Evolutionary conservation across 2,797 vertebrate species (phyloP), one percentile per base, ranked within the genome.

Genomic region (Sebastes wilsoni): DNA sequence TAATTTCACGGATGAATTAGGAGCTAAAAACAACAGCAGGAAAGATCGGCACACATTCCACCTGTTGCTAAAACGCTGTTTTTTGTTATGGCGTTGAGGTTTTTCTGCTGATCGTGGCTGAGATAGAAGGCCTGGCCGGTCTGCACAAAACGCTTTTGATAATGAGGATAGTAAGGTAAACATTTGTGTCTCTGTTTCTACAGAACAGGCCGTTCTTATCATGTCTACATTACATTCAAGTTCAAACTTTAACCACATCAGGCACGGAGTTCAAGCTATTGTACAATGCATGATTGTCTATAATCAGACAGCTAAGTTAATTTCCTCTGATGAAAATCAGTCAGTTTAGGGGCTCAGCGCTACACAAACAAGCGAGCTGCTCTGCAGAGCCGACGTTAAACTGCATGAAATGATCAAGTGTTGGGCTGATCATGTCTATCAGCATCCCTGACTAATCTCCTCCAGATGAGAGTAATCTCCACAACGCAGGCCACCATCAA

Each of bases 381-480:
- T 42, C 36, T 27, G 32, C 62, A 18, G 73, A 65, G 69, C 49
- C n/a, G 22, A 68, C 20, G 80, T 72, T 59, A 59, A 84, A 55
- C 66, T 75, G 75, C 84, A 77, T 69, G 75, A 89, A 78, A 89
- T 91, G 70, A 91, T 93, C 79, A 83, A 91, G 87, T 75, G 85
- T 84, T 42, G 32, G 78, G 64, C 62, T 67, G 86, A 91, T 89
- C 85, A 75, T 71, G 91, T 93, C 93, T 69, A 84, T 91, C 85
- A 88, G 84, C 82, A 80, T 80, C 80, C 60, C 82, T 70, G 78
- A 61, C 89, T 92, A 96, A 96, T 96, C 93, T 92, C 77, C 93
- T 95, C 95, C 96, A 98, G 96, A 96, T 97, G 97, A 89, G 72
- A 87, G 64, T 90, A 92, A 95, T 93, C 96, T 93, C 87, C 38